These are phyloP conservation scores for Chloropsis hardwickii DNA, from an alignment of 2,113 vertebrate genomes.

Conservation along the genomic window DNA sequence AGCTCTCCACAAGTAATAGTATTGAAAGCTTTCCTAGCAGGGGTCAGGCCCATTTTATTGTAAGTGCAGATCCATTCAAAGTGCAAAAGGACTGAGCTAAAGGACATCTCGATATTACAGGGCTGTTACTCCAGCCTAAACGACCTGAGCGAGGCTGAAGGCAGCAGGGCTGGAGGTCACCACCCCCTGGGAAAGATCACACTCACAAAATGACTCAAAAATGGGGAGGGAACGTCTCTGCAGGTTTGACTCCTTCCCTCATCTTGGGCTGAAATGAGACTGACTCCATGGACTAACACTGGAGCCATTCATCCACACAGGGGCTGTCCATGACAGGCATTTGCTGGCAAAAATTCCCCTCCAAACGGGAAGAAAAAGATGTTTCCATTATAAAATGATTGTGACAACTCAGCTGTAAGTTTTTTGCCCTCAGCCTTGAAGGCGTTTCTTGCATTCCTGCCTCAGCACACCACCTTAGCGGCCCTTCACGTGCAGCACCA, in stretches of 20 bases:
- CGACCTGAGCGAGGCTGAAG: background rate
- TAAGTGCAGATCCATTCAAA: background rate
- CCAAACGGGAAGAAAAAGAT: background rate
- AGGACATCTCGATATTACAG: background rate
- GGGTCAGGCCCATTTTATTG: background rate
- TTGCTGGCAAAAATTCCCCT: background rate
- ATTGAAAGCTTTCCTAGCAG: conserved; percentile 16
- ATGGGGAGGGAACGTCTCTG: background rate
- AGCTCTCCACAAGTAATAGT: background rate
- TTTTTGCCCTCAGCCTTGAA: background rate
- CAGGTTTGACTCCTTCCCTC: background rate
- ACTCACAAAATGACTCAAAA: background rate
- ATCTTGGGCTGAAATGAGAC: background rate
- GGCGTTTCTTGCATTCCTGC: background rate
- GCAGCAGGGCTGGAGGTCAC: background rate
- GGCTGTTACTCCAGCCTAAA: background rate
- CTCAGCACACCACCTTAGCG: background rate
- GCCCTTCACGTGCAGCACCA: background rate
- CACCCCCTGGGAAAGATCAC: background rate
- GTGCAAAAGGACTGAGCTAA: background rate
- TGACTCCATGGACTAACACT: rapidly evolving
- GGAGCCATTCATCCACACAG: background rate
- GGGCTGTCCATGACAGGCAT: rapidly evolving
- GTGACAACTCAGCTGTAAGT: background rate
- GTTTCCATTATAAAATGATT: background rate